Conservation (phyloP, 30 jellyfish, hydroid and myxozoan species). For the Nemopilema nomurai region DNA sequence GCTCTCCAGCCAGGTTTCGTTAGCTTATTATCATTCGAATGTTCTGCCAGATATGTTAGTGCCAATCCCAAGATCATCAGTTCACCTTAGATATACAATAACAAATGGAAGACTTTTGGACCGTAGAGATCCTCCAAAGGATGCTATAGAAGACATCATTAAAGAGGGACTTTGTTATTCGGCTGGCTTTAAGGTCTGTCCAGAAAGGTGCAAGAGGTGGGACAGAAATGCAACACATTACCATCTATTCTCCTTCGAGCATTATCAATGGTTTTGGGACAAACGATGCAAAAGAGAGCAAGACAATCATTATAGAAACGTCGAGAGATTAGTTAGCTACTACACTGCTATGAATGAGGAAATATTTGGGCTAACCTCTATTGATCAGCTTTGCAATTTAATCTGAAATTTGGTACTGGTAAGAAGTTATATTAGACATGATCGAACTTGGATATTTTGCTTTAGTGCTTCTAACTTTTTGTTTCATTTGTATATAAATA, state of each 20-base stretch:
- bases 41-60: neutral
- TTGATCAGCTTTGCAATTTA: neutral
- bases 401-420: conserved; percentile 24
- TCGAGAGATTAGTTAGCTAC: neutral
- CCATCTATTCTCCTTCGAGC: conserved; percentile 43
- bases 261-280: conserved; percentile 49
- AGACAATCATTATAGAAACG: conserved; percentile 24
- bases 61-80: conserved; percentile 34
- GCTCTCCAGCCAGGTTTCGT: conserved; percentile 4
- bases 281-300: conserved; percentile 27
- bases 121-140: neutral
- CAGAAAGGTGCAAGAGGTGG: conserved; percentile 30
- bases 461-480: no score
- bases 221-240: conserved; percentile 5
- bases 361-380: conserved; percentile 3
- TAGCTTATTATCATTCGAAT: neutral
- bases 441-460: no score
- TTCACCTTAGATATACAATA: conserved; percentile 14
- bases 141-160: neutral
- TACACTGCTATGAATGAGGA: neutral
- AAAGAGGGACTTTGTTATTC: conserved; percentile 61
- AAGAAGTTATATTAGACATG: no score
- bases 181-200: conserved; percentile 42
- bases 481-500: no score
- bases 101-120: conserved; percentile 1